Conservation (phyloP, 2,888 invertebrate species). For the Cosmia trapezina region DNA sequence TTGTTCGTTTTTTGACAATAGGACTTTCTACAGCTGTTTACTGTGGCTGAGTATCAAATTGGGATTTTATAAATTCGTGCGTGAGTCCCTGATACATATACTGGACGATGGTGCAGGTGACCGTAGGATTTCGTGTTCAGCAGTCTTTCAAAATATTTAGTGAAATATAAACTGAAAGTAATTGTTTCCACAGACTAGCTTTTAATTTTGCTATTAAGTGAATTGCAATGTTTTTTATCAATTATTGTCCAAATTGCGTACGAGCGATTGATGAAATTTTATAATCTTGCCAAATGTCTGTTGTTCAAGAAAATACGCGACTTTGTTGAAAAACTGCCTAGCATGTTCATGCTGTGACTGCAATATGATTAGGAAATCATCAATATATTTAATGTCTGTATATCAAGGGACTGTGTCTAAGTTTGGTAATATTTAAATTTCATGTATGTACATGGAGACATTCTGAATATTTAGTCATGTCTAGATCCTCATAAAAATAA, state of each 20-base stretch:
- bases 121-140: neutral
- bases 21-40: neutral
- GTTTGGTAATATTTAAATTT: slow-evolving; percentile 39
- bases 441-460: neutral
- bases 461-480: neutral
- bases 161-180: slow-evolving; percentile 13
- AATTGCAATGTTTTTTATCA: slow-evolving; percentile 40
- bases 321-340: slow-evolving; percentile 23
- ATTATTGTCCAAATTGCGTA: slow-evolving; percentile 51
- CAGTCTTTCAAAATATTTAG: slow-evolving; percentile 32
- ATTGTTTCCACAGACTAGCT: slow-evolving; percentile 31
- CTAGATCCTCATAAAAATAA: neutral
- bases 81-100: neutral
- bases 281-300: slow-evolving; percentile 44
- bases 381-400: slow-evolving; percentile 40
- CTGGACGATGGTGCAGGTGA: neutral
- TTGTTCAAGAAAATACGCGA: slow-evolving; percentile 49
- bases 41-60: neutral
- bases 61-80: neutral
- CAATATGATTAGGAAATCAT: slow-evolving; percentile 36
- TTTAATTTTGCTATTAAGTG: slow-evolving; percentile 30
- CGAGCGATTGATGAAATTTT: slow-evolving; percentile 52
- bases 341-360: slow-evolving; percentile 16
- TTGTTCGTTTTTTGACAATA: no score
- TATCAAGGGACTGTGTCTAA: slow-evolving; percentile 42